Evolutionary conservation across 2,888 invertebrate genomes (phyloP).

Genomic region (Orchestes rusci): DNA sequence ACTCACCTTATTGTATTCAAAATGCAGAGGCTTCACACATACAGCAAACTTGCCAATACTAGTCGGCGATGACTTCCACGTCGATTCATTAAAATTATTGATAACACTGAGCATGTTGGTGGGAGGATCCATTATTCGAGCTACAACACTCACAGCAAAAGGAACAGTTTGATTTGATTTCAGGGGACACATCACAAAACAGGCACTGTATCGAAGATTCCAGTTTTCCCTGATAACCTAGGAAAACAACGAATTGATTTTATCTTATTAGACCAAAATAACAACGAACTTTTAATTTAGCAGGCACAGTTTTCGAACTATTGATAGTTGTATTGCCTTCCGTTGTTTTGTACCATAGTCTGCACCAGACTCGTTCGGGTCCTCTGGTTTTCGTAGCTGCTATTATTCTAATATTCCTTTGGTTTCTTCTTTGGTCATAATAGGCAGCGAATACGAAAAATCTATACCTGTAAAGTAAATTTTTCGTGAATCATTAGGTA

Average conservation of each 20-base stretch:
- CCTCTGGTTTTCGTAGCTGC: conserved; percentile 84
- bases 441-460: conserved; percentile 91
- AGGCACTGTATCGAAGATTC: conserved; percentile 88
- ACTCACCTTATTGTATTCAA: conserved; percentile 68
- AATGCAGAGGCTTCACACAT: conserved; percentile 88
- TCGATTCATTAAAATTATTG: conserved; percentile 49
- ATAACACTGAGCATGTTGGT: conserved; percentile 59
- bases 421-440: conserved; percentile 66
- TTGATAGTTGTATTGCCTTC: conserved; percentile 34
- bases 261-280: not conserved
- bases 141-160: conserved; percentile 63
- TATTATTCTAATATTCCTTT: conserved; percentile 67
- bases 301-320: conserved; percentile 58
- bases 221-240: conserved; percentile 86
- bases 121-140: conserved; percentile 52
- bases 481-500: no score
- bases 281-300: conserved; percentile 60
- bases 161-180: conserved; percentile 56
- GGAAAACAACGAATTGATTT: conserved; percentile 16
- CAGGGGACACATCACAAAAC: conserved; percentile 77
- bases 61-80: conserved; percentile 39
- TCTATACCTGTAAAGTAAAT: conserved; percentile 59
- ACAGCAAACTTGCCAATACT: conserved; percentile 54
- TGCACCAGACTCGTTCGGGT: conserved; percentile 74
- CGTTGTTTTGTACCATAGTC: conserved; percentile 59